phyloP scores from a whole-genome alignment of 2,113 vertebrate genomes.

The Megatriorchis doriae region DNA sequence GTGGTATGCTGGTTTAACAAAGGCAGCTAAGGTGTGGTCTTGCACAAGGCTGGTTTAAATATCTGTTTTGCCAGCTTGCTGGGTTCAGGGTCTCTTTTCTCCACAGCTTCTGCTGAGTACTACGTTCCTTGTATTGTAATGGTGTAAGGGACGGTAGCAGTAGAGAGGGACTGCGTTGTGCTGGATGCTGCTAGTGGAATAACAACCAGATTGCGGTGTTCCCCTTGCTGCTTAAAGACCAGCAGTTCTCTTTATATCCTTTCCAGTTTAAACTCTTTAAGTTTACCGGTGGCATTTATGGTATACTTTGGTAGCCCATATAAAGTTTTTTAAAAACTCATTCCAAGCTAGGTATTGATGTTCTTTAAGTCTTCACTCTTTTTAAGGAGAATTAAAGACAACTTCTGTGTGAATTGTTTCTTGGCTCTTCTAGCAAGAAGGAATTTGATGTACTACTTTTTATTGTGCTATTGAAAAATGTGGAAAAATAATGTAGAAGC shows the following conservation, averaged over 20 bases:
- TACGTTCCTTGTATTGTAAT: neutral
- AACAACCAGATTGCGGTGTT: neutral
- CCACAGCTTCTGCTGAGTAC: neutral
- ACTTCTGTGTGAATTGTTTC: neutral
- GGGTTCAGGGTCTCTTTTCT: neutral
- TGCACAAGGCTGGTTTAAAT: neutral
- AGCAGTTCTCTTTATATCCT: neutral
- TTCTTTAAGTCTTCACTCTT: neutral
- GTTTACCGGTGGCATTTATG: neutral
- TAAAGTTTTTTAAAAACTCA: neutral
- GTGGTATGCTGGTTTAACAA: accelerated
- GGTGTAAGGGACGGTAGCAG: neutral
- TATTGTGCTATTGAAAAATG: neutral
- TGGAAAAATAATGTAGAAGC: neutral
- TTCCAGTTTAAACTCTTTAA: neutral
- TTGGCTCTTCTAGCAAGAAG: neutral
- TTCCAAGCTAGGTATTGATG: neutral
- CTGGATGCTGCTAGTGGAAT: neutral
- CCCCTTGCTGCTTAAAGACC: neutral
- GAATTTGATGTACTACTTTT: neutral
- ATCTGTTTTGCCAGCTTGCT: neutral
- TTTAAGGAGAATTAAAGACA: neutral
- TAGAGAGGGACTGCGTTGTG: neutral
- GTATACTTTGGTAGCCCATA: neutral
- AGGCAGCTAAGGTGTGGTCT: neutral